Evolutionary conservation across 2,113 vertebrate genomes (phyloP), one percentile per base, ranked within the genome.

Genomic region (Corvus hawaiiensis): DNA sequence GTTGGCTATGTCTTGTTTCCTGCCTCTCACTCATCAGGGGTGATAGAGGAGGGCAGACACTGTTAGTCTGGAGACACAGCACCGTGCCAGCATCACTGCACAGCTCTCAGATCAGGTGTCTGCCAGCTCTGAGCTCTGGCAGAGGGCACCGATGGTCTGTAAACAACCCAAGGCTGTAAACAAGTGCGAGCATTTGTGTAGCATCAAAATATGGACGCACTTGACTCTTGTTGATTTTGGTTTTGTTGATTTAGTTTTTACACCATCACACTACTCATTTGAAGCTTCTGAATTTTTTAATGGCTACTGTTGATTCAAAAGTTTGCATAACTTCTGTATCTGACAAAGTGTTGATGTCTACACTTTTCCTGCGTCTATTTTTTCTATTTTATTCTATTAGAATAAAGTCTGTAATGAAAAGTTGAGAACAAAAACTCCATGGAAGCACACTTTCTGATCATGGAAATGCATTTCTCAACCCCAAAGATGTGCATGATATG

Each of bases 1-100:
- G 12, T 7, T n/a, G 30, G 11, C 56, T 64, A 0, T 0, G 2
- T 0, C 7, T 1, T 28, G 1, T 33, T 22, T 49, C 13, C 58
- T 43, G 26, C 20, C 1, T 12, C 28, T 46, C 52, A 1, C 56
- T 3, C 73, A 1, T 4, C 37, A 17, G 33, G 24, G 28, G n/a
- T 4, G 20, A 9, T 1, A 44, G 69, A 13, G 68, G 58, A 85
- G 71, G 66, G 14, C 56, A 79, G 49, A 15, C 39, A 3, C 24
- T 13, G 2, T 10, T 7, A 7, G 19, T 16, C 18, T 41, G 52
- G 48, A 9, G 59, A 6, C 35, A 6, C 35, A 77, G 61, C 0
- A 0, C 55, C 0, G 0, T 73, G 89, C 46, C 68, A 78, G 89
- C 30, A 32, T 7, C 12, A 0, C 37, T 56, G 58, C 78, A 28